Conservation (phyloP, 1,140 invertebrate species). For the Euwallacea fornicatus region DNA sequence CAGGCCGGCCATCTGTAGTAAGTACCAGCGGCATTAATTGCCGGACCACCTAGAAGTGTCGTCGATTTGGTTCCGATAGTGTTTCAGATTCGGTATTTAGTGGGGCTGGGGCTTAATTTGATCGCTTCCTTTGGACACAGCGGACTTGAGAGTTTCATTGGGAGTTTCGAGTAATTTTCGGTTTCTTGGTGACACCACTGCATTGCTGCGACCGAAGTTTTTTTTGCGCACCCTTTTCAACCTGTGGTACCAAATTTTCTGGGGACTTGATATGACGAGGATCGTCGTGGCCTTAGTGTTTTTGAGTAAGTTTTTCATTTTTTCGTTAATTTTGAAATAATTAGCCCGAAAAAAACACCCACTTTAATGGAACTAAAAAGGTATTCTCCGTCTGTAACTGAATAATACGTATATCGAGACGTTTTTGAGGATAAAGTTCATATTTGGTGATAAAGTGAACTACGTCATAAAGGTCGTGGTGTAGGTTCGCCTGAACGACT, state of each 20-base stretch:
- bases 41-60: constrained; percentile 17
- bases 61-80: constrained; percentile 6
- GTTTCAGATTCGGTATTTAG: no score
- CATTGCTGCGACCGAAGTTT: background rate
- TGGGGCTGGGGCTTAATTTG: background rate
- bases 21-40: background rate
- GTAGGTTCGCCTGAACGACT: no score
- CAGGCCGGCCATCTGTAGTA: background rate
- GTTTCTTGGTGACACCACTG: background rate
- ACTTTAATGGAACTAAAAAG: no score
- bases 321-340: no score
- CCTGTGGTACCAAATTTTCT: background rate
- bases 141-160: background rate
- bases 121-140: background rate
- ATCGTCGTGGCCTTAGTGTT: constrained; percentile 7
- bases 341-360: no score
- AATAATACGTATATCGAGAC: no score
- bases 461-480: no score
- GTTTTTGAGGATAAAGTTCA: no score
- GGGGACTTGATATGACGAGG: constrained; percentile 9
- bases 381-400: no score
- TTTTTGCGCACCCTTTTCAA: background rate
- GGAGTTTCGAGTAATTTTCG: background rate
- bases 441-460: no score
- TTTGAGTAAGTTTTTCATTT: constrained; percentile 3